Evolutionary conservation across 1,140 invertebrate species (phyloP).

Genomic region (Drosophila nasuta): DNA sequence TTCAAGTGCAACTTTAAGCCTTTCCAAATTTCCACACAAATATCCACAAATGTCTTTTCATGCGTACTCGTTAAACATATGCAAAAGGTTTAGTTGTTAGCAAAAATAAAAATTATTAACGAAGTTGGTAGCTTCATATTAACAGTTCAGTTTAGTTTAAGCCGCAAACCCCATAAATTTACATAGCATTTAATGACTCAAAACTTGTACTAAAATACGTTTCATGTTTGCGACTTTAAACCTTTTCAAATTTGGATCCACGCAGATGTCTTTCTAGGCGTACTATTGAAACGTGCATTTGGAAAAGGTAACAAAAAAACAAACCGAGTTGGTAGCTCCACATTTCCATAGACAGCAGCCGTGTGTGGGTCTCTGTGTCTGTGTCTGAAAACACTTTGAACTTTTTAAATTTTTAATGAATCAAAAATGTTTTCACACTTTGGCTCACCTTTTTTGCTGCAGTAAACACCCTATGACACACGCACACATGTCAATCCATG

Average conservation of each 20-base stretch:
- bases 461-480: constrained; percentile 20
- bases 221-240: constrained; percentile 18
- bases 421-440: constrained; percentile 84
- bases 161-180: not conserved
- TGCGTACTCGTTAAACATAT: too few relatives aligned
- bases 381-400: constrained; percentile 82
- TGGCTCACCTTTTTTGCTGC: constrained; percentile 56
- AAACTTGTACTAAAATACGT: not conserved
- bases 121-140: constrained; percentile 12
- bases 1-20: too few relatives aligned
- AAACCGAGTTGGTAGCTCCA: constrained; percentile 25
- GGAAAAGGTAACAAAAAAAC: constrained; percentile 32
- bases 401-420: constrained; percentile 84
- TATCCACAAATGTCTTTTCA: too few relatives aligned
- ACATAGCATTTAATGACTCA: not conserved
- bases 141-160: too few relatives aligned
- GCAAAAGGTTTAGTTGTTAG: not conserved
- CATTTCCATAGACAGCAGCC: constrained; percentile 31
- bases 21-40: too few relatives aligned
- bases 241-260: not conserved
- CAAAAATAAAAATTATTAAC: constrained; percentile 30
- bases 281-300: constrained; percentile 3
- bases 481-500: not conserved
- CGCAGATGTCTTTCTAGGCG: not conserved
- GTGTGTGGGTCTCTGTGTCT: constrained; percentile 5